phyloP scores from a whole-genome alignment of 2,888 invertebrate species.

The Eledona agricola region DNA sequence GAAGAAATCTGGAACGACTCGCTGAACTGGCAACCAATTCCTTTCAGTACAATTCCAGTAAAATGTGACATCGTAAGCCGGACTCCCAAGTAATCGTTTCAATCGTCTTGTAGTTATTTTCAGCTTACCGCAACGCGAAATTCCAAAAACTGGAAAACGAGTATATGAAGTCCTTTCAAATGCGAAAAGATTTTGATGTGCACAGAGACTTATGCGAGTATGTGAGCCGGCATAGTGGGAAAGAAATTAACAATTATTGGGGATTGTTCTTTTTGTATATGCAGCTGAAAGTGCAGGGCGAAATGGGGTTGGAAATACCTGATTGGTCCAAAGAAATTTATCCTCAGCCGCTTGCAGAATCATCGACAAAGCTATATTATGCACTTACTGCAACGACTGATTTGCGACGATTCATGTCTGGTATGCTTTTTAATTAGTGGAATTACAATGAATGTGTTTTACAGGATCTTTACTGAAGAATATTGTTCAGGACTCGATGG shows the following conservation, averaged over 20 bases:
- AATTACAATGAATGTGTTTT: background rate
- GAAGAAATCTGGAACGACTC: conserved; percentile 66
- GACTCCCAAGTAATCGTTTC: conserved; percentile 1
- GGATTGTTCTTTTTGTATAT: conserved; percentile 69
- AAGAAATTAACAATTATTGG: conserved; percentile 63
- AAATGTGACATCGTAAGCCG: conserved; percentile 42
- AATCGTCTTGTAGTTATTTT: conserved; percentile 37
- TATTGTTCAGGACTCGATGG: conserved; percentile 8
- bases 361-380: conserved; percentile 55
- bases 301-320: conserved; percentile 64
- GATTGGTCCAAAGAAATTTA: conserved; percentile 60
- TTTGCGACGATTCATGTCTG: conserved; percentile 59
- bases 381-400: conserved; percentile 54
- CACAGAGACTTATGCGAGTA: conserved; percentile 63
- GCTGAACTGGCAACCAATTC: conserved; percentile 54
- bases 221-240: conserved; percentile 64
- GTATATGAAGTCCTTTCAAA: conserved; percentile 50
- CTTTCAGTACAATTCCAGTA: conserved; percentile 44
- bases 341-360: conserved; percentile 48
- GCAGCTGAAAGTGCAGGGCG: conserved; percentile 45
- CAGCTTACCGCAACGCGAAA: conserved; percentile 39
- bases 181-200: conserved; percentile 60
- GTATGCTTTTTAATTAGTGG: conserved; percentile 42
- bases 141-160: conserved; percentile 19
- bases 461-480: conserved; percentile 15